These are phyloP conservation scores for Eupithecia subfuscata DNA, from an alignment of 2,888 invertebrate genomes.

Conservation along the genomic window DNA sequence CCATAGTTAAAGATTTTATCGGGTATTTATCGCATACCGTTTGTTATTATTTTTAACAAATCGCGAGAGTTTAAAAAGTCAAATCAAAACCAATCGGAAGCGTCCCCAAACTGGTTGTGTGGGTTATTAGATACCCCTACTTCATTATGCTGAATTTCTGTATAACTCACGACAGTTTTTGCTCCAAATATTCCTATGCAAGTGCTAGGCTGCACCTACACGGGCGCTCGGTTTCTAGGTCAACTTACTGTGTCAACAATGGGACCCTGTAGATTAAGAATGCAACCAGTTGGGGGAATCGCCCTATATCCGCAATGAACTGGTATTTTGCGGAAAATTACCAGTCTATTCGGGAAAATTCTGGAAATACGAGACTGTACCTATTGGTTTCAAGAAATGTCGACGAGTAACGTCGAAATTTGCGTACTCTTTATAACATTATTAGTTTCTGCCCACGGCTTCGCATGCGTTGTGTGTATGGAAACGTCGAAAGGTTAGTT, in stretches of 20 bases:
- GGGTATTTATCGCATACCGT: too few relatives aligned
- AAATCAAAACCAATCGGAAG: not conserved
- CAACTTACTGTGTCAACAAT: conserved; percentile 65
- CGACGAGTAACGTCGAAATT: not conserved
- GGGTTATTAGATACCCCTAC: not conserved
- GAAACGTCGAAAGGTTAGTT: too few relatives aligned
- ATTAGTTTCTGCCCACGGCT: too few relatives aligned
- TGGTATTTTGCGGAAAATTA: conserved; percentile 18
- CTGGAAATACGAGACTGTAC: not conserved
- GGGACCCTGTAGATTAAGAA: conserved; percentile 62
- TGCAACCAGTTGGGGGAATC: conserved; percentile 45
- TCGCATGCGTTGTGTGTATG: too few relatives aligned
- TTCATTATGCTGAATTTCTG: not conserved
- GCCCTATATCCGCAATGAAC: conserved; percentile 22
- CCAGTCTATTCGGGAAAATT: conserved; percentile 9
- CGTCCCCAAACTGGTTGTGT: not conserved
- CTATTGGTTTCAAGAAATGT: not conserved
- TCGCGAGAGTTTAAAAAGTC: too few relatives aligned
- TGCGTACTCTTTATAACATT: not conserved
- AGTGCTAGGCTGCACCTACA: conserved; percentile 12
- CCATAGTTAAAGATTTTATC: too few relatives aligned
- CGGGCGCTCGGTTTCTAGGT: conserved; percentile 58
- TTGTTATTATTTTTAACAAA: too few relatives aligned
- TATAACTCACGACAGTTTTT: not conserved
- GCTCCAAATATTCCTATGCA: conserved; percentile 10